Evolutionary conservation across 2,888 invertebrate species (phyloP).

Genomic region (Melolontha melolontha): DNA sequence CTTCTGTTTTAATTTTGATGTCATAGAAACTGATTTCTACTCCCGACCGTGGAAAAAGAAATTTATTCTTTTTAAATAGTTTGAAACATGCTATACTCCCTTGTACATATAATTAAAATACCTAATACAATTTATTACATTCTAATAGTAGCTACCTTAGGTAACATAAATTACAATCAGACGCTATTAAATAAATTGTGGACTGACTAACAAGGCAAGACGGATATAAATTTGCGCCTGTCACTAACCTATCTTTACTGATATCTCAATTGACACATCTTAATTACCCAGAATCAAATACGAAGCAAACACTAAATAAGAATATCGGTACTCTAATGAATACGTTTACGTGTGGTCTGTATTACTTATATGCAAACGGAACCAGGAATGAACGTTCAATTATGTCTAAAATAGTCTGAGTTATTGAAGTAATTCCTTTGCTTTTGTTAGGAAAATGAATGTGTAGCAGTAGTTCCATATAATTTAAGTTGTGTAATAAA

Average conservation of each 20-base stretch:
- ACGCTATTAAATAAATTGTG: conserved; percentile 13
- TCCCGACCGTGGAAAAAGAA: too few species aligned
- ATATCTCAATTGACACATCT: conserved; percentile 35
- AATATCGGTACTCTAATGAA: conserved; percentile 36
- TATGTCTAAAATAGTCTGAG: conserved; percentile 11
- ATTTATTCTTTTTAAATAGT: too few species aligned
- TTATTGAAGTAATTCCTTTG: conserved; percentile 1
- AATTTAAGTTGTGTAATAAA: too few species aligned
- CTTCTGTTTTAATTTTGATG: too few species aligned
- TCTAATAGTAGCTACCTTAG: neutral
- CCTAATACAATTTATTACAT: too few species aligned
- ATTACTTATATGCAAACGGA: conserved; percentile 4
- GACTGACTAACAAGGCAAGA: conserved; percentile 7
- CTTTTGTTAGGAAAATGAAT: neutral
- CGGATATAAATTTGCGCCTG: conserved; percentile 2
- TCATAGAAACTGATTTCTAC: too few species aligned
- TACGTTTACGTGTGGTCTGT: conserved; percentile 39
- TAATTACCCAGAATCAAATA: conserved; percentile 41
- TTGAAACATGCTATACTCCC: too few species aligned
- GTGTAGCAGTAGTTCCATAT: too few species aligned
- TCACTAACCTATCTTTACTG: conserved; percentile 19
- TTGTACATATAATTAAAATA: too few species aligned
- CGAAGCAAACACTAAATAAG: conserved; percentile 31
- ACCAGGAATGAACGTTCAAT: neutral
- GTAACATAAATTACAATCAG: conserved; percentile 31